Evolutionary conservation across 2,888 invertebrate species (phyloP).

Genomic region (Auanema freiburgensis): DNA sequence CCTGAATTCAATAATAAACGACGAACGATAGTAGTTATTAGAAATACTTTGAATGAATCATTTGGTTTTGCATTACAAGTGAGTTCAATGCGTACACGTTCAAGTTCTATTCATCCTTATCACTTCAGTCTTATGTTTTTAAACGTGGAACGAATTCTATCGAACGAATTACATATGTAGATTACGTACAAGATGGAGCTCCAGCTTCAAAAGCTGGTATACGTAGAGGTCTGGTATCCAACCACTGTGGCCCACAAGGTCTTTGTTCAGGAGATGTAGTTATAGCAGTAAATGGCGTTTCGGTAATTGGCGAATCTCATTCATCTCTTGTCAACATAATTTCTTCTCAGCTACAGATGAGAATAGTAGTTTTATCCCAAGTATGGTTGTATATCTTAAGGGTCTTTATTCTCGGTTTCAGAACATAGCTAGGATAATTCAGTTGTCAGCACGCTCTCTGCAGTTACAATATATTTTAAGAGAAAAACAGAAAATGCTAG

Average conservation of each 20-base stretch:
- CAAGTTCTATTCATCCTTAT: not conserved
- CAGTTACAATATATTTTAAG: constrained; percentile 37
- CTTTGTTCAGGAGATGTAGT: constrained; percentile 38
- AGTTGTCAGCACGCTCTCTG: constrained; percentile 85
- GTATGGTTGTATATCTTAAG: constrained; percentile 4
- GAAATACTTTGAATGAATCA: constrained; percentile 72
- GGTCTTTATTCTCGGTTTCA: constrained; percentile 65
- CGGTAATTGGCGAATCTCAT: constrained; percentile 34
- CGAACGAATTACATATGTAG: constrained; percentile 94
- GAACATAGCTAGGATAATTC: constrained; percentile 92
- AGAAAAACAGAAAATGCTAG: constrained; percentile 29
- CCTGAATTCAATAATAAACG: constrained; percentile 83
- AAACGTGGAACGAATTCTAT: constrained; percentile 92
- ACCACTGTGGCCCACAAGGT: no score
- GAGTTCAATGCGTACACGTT: constrained; percentile 28
- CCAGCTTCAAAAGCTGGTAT: constrained; percentile 89
- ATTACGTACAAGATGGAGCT: constrained; percentile 89
- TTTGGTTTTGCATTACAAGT: constrained; percentile 91
- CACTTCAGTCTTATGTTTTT: constrained; percentile 85
- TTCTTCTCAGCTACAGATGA: constrained; percentile 28
- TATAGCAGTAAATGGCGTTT: constrained; percentile 41
- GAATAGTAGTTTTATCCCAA: constrained; percentile 35
- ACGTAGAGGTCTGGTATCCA: constrained; percentile 79
- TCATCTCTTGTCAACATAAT: constrained; percentile 38
- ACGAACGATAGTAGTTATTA: constrained; percentile 71